Conservation (phyloP, 2,797 vertebrate genomes). For the Pelodytes ibericus region DNA sequence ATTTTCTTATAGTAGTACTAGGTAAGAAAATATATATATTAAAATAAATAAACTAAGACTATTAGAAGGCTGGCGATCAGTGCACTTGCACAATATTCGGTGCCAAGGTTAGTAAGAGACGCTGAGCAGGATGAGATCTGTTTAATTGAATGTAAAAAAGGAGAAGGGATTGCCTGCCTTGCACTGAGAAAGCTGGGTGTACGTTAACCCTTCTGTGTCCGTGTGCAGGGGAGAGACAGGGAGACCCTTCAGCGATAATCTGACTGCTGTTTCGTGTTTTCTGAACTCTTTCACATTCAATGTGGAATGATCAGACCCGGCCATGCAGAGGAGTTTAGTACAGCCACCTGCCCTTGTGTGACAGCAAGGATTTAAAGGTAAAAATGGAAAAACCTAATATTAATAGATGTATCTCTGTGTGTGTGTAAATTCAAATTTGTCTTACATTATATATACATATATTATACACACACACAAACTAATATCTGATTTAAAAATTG, state of each 20-base stretch:
- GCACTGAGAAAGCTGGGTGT: neutral
- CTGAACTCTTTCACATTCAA: neutral
- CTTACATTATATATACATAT: too few relatives aligned
- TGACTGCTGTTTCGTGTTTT: neutral
- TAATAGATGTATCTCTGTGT: too few relatives aligned
- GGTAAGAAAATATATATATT: too few relatives aligned
- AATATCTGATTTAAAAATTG: too few relatives aligned
- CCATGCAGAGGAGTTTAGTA: neutral
- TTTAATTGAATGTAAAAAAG: neutral
- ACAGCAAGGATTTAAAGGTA: neutral
- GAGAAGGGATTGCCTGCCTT: neutral
- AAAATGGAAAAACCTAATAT: too few relatives aligned
- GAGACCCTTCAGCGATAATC: neutral
- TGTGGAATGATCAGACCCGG: neutral
- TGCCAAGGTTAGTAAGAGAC: conserved; percentile 6
- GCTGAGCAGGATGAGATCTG: neutral
- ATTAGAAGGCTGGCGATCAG: neutral
- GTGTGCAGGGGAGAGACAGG: neutral
- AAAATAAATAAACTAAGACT: too few relatives aligned
- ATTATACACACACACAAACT: too few relatives aligned
- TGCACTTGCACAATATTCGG: neutral
- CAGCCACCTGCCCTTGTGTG: neutral
- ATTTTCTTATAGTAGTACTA: too few relatives aligned
- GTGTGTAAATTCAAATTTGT: too few relatives aligned
- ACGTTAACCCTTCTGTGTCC: neutral